Conservation (phyloP, 2,888 invertebrate species). For the Phoenoteleia sp. region DNA sequence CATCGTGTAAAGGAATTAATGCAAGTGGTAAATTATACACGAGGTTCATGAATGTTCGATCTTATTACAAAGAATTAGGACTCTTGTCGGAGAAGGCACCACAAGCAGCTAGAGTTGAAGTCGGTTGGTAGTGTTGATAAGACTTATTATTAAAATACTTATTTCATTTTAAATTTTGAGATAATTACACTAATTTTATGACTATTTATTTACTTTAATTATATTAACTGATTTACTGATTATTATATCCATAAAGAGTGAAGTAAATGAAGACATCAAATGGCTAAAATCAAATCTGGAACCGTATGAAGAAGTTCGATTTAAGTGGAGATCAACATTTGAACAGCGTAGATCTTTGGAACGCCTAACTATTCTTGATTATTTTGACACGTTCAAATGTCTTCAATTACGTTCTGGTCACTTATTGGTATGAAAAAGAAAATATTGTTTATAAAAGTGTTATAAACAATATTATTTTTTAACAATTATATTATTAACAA, state of each 20-base stretch:
- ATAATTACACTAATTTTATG: too few species aligned
- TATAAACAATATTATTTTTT: too few species aligned
- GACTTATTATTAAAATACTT: too few species aligned
- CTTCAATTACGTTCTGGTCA: neutral
- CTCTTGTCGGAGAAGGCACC: neutral
- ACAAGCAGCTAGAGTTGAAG: neutral
- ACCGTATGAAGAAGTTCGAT: neutral
- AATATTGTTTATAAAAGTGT: too few species aligned
- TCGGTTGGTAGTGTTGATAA: neutral
- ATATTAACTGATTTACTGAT: neutral
- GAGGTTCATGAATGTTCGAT: constrained; percentile 6
- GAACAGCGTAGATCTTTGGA: too few species aligned
- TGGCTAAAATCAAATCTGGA: neutral
- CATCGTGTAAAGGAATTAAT: neutral
- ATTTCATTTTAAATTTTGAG: too few species aligned
- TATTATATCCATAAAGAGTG: neutral
- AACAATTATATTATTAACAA: neutral
- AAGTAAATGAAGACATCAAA: neutral
- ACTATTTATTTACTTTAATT: neutral
- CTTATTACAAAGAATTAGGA: constrained; percentile 1
- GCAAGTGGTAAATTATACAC: constrained; percentile 31
- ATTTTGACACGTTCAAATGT: neutral
- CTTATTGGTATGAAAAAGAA: constrained; percentile 13
- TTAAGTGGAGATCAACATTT: too few species aligned
- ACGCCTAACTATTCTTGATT: neutral